Evolutionary conservation across 2,113 vertebrate genomes (phyloP).

Genomic region (Odobenus rosmarus): DNA sequence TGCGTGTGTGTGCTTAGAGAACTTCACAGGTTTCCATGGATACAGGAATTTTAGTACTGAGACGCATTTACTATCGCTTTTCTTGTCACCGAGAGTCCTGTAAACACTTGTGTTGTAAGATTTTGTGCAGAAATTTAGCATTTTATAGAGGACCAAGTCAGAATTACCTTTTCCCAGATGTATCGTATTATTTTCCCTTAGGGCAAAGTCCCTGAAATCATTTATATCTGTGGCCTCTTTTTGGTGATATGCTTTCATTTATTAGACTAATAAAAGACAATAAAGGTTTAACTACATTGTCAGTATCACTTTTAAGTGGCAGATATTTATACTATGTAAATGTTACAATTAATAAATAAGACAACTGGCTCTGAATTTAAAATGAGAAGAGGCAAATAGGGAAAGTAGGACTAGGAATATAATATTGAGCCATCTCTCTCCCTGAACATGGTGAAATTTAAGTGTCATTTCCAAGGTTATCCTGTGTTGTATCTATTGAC

Average conservation of each 20-base stretch:
- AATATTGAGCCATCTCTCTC: constrained; percentile 5
- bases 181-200: not conserved
- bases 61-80: constrained; percentile 71
- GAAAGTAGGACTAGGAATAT: not conserved
- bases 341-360: constrained; percentile 46
- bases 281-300: constrained; percentile 32
- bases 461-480: not conserved
- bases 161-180: constrained; percentile 41
- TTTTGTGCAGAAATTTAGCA: constrained; percentile 65
- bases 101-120: constrained; percentile 70
- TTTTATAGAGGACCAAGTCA: constrained; percentile 61
- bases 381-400: not conserved
- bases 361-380: constrained; percentile 13
- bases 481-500: not conserved
- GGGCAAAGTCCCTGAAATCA: not conserved
- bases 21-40: constrained; percentile 77
- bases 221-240: constrained; percentile 37
- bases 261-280: constrained; percentile 60
- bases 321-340: constrained; percentile 43
- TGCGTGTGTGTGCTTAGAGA: not conserved
- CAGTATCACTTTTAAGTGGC: constrained; percentile 54
- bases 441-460: not conserved
- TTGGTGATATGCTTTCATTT: constrained; percentile 45
- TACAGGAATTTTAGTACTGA: constrained; percentile 71
- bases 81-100: constrained; percentile 69